phyloP scores from a whole-genome alignment of 2,888 invertebrate genomes.

The Nomada lathburiana region DNA sequence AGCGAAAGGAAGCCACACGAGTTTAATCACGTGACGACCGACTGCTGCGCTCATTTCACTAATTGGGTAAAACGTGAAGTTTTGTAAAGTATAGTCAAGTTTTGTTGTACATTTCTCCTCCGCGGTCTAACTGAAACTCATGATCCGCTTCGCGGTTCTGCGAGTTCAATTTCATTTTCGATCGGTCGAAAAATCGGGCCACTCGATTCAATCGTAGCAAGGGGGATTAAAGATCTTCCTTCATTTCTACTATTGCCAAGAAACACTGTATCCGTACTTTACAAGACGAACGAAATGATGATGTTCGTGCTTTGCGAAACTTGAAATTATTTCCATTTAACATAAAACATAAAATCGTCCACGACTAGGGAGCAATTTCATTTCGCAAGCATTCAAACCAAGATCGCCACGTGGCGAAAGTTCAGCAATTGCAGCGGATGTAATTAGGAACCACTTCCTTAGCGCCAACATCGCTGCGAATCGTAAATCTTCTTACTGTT shows the following conservation, averaged over 20 bases:
- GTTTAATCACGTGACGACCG: slow-evolving; percentile 47
- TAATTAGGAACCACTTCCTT: slow-evolving; percentile 63
- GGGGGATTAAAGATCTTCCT: neutral
- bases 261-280: neutral
- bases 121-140: neutral
- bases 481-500: slow-evolving; percentile 66
- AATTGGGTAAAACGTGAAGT: slow-evolving; percentile 60
- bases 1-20: slow-evolving; percentile 66
- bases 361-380: neutral
- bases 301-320: neutral
- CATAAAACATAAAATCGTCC: neutral
- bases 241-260: neutral
- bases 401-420: slow-evolving; percentile 17
- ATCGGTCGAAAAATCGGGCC: neutral
- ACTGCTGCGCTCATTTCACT: slow-evolving; percentile 59
- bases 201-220: neutral
- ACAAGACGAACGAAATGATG: neutral
- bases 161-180: neutral
- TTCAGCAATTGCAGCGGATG: slow-evolving; percentile 48
- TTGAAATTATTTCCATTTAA: neutral
- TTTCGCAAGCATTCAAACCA: neutral
- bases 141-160: neutral
- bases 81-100: slow-evolving; percentile 4
- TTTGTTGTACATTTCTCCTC: neutral
- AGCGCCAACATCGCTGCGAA: slow-evolving; percentile 52